A percentile compares a stretch with the other conserved stretches of the same genome.
These are phyloP conservation scores for Anolis carolinensis DNA, from an alignment of 2,113 vertebrate species.

Conservation along the genomic window DNA sequence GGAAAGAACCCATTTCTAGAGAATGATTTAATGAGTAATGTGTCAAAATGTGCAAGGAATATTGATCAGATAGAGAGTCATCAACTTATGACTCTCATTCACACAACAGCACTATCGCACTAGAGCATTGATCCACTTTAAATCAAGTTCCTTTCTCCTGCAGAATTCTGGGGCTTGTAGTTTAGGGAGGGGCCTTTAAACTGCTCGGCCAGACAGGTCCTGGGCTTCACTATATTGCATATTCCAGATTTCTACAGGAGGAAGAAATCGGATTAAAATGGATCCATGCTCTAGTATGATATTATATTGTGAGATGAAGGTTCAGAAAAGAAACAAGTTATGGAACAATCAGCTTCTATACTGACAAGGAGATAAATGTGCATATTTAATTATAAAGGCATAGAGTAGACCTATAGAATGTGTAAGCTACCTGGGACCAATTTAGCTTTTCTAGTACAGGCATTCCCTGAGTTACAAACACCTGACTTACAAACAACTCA, in stretches of 20 bases:
- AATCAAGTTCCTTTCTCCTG: too few species aligned
- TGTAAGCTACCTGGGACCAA: neutral
- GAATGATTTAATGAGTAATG: conserved; percentile 13
- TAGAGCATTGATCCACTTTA: too few species aligned
- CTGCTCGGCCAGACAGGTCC: too few species aligned
- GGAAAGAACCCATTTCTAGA: neutral
- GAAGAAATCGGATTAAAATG: too few species aligned
- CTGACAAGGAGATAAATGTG: neutral
- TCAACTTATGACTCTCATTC: neutral
- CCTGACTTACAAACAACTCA: too few species aligned
- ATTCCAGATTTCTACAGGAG: too few species aligned
- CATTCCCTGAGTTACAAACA: too few species aligned
- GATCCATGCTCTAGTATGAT: too few species aligned
- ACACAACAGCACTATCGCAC: neutral
- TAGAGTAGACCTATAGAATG: neutral
- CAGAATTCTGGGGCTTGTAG: too few species aligned
- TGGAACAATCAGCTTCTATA: conserved; percentile 2
- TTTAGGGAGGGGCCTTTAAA: too few species aligned
- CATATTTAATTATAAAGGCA: neutral
- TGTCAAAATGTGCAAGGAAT: conserved; percentile 2
- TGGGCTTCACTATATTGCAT: too few species aligned
- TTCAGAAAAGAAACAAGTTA: neutral
- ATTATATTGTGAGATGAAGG: neutral
- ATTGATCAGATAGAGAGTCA: neutral
- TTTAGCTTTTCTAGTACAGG: neutral